Conservation (phyloP, 1,140 invertebrate species). For the Notospermus geniculatus region DNA sequence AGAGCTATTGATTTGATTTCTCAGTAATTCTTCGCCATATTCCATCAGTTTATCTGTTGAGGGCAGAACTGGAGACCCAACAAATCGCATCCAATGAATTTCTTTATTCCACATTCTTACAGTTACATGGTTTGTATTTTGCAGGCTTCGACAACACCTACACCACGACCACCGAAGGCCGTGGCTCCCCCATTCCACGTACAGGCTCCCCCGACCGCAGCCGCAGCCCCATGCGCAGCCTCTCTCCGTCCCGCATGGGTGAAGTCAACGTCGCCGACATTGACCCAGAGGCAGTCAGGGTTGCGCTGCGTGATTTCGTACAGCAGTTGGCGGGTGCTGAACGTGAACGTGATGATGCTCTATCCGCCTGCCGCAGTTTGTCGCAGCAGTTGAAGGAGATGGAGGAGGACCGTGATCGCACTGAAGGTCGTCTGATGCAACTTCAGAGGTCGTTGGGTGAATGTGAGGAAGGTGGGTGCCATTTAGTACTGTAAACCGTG, state of each 20-base stretch:
- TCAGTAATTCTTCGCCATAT: too few species aligned
- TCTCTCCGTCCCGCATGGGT: constrained; percentile 20
- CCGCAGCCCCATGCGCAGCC: constrained; percentile 33
- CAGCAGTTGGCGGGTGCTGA: constrained; percentile 85
- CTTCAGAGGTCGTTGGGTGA: constrained; percentile 52
- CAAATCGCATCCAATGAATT: too few species aligned
- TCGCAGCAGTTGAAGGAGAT: constrained; percentile 47
- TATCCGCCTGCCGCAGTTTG: constrained; percentile 43
- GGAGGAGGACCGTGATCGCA: constrained; percentile 45
- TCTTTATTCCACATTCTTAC: too few species aligned
- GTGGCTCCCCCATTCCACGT: constrained; percentile 50
- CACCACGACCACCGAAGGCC: constrained; percentile 52
- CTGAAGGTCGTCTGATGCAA: constrained; percentile 43
- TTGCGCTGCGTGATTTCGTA: constrained; percentile 82
- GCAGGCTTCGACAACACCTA: constrained; percentile 54
- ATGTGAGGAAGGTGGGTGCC: constrained; percentile 51
- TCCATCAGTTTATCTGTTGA: too few species aligned
- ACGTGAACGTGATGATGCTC: constrained; percentile 67
- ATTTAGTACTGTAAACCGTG: too few species aligned
- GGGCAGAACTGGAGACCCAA: too few species aligned
- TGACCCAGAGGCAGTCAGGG: constrained; percentile 81
- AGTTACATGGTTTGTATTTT: not conserved
- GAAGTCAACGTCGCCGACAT: constrained; percentile 62
- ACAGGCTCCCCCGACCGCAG: constrained; percentile 47
- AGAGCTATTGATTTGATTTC: too few species aligned